These are phyloP conservation scores for Melanogrammus aeglefinus DNA, from an alignment of 2,797 vertebrate genomes.

Conservation along the genomic window DNA sequence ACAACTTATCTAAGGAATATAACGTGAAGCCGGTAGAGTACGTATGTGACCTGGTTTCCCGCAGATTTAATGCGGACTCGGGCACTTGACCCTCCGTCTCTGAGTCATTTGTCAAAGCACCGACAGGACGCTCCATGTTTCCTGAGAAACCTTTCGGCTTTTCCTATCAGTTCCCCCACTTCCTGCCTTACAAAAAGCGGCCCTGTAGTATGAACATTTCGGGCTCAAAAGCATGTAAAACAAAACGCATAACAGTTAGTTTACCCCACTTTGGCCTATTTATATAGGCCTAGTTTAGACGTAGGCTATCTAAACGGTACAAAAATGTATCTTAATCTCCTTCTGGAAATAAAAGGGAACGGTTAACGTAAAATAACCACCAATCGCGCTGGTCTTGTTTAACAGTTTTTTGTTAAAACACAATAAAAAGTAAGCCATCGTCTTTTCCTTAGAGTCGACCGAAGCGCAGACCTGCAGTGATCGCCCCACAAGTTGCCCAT, in stretches of 20 bases:
- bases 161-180: conserved; percentile 59
- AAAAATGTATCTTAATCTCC: not conserved
- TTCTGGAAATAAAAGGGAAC: not conserved
- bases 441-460: not conserved
- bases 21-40: not conserved
- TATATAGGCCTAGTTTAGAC: not conserved
- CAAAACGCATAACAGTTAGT: not conserved
- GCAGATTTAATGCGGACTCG: not conserved
- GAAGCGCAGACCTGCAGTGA: not conserved
- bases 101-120: conserved; percentile 38
- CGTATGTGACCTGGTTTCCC: not conserved
- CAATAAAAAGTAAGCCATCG: not conserved
- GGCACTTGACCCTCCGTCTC: conserved; percentile 5
- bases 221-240: not conserved
- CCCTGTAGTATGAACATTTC: not conserved
- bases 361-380: not conserved
- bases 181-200: conserved; percentile 49
- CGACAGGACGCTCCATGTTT: conserved; percentile 45
- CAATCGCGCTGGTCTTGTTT: not conserved
- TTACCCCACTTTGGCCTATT: not conserved
- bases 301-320: not conserved
- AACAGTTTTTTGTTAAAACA: not conserved
- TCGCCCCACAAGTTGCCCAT: not conserved
- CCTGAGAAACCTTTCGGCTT: conserved; percentile 54
- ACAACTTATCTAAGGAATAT: not conserved